Evolutionary conservation across 2,113 vertebrate genomes (phyloP), one percentile per base, ranked within the genome.

Genomic region (Mormyrus lacerda): DNA sequence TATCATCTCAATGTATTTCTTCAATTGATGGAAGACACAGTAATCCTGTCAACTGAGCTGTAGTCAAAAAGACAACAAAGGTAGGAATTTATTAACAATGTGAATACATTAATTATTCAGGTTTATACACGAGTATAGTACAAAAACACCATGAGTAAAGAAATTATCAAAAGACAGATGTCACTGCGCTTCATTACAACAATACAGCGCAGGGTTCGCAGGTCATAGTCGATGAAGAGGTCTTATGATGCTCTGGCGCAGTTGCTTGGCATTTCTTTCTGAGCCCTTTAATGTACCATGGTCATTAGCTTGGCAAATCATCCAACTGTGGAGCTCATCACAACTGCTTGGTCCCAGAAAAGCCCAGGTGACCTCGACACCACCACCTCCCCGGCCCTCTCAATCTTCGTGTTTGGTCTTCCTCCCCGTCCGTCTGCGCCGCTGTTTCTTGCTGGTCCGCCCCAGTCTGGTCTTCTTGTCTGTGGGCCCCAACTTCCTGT

Each of bases 361-460:
- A 76, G 21, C 42, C 79, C 39, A 24, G 24, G 83, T 15, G n/a
- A 10, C 79, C 65, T 53, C 50, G 4, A 2, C 48, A 45, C 61
- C 19, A 7, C 48, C n/a, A 82, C 69, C 76, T 2, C 35, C 15
- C 24, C 50, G 3, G 6, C 17, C 82, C 82, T 35, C 27, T 95
- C 93, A 96, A 73, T 95, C 94, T 35, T 90, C 90, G 47, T 91
- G 76, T 7, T 91, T 91, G 47, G 85, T 89, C 51, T 92, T 94
- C 90, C 58, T 96, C 88, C 98, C 98, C 0, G 97, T 98, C 90
- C 95, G 93, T 24, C 94, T 93, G 19, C 98, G 97, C 27, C 98
- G 94, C 93, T 97, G 96, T 24, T 92, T 93, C 93, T 97, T 98
- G 89, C 95, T 97, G 84, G 97, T 98, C 65, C 92, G 96, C 0